Evolutionary conservation across 1,140 invertebrate species (phyloP).

Genomic region (Colletes latitarsis): DNA sequence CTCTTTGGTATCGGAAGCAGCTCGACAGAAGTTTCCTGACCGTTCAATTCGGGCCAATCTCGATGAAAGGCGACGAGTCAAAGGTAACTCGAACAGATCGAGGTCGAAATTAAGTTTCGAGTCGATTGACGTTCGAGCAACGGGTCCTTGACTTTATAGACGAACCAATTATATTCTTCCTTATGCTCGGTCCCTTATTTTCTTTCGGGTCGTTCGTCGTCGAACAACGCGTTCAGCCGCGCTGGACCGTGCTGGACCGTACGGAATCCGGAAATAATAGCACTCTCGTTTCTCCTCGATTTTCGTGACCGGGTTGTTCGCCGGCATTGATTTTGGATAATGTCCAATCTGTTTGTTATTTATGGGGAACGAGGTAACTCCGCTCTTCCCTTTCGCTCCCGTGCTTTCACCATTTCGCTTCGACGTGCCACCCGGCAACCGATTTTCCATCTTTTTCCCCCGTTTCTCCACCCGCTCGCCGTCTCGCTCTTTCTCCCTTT

Average conservation of each 20-base stretch:
- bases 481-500: not conserved
- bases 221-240: not conserved
- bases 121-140: conserved; percentile 4
- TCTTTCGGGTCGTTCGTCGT: not conserved
- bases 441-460: conserved; percentile 19
- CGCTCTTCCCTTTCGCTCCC: conserved; percentile 32
- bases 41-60: conserved; percentile 58
- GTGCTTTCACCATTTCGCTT: conserved; percentile 24
- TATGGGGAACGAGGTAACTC: conserved; percentile 38
- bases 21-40: conserved; percentile 46
- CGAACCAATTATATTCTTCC: conserved; percentile 35
- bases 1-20: conserved; percentile 49
- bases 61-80: conserved; percentile 37
- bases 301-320: conserved; percentile 32
- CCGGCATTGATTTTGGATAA: conserved; percentile 51
- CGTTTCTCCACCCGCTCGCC: not conserved
- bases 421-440: conserved; percentile 29
- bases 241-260: too few relatives aligned
- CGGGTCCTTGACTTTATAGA: conserved; percentile 31
- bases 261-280: conserved; percentile 24
- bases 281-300: conserved; percentile 33
- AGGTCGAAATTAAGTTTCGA: conserved; percentile 52
- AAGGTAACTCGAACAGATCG: conserved; percentile 38
- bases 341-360: conserved; percentile 57
- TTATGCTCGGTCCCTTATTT: conserved; percentile 7